Conservation (phyloP, 1,140 invertebrate species). For the Amphibalanus amphitrite region DNA sequence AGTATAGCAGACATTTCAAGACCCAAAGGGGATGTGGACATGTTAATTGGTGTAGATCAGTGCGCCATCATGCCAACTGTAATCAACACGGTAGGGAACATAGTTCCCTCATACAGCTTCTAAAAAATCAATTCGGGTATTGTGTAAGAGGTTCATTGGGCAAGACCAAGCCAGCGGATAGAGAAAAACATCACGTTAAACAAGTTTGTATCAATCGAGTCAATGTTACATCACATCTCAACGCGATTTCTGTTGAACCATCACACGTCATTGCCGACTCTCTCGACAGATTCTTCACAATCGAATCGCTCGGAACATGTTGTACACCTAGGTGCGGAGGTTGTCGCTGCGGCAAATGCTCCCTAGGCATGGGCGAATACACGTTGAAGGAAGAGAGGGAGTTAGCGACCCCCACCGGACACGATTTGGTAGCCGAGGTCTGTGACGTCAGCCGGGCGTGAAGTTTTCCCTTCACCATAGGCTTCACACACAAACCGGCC, state of each 20-base stretch:
- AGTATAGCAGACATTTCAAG: too few relatives aligned
- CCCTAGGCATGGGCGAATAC: constrained; percentile 6
- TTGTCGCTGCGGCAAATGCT: constrained; percentile 12
- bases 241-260: constrained; percentile 5
- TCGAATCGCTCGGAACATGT: constrained; percentile 6
- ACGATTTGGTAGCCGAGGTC: too few relatives aligned
- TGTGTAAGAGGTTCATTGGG: constrained; percentile 4
- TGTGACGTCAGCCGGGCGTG: too few relatives aligned
- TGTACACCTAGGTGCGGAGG: constrained; percentile 8
- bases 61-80: constrained; percentile 2
- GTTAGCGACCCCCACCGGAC: too few relatives aligned
- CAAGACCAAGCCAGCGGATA: not conserved
- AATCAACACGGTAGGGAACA: not conserved
- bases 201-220: not conserved
- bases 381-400: constrained; percentile 10
- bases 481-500: too few relatives aligned
- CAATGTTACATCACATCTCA: not conserved
- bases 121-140: constrained; percentile 9
- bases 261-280: not conserved
- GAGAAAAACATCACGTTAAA: not conserved
- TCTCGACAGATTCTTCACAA: constrained; percentile 5
- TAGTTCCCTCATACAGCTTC: too few relatives aligned
- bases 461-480: too few relatives aligned
- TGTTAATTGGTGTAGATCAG: constrained; percentile 6
- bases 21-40: not conserved